These are phyloP conservation scores for Nyctalus aviator DNA, from an alignment of 2,797 vertebrate genomes.

Conservation along the genomic window DNA sequence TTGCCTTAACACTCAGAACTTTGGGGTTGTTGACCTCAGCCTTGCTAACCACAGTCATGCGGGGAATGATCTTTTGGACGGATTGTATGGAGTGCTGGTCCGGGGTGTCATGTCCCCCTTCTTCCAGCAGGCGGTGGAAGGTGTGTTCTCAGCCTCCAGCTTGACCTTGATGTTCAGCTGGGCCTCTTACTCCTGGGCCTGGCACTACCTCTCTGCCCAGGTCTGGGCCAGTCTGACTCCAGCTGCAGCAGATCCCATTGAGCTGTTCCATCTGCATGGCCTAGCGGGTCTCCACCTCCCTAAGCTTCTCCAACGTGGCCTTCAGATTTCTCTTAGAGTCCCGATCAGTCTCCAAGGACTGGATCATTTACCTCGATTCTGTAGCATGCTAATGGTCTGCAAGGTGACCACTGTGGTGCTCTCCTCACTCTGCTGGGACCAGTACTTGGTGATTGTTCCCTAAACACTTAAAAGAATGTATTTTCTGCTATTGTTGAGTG, in stretches of 20 bases:
- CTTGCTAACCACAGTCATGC: not conserved
- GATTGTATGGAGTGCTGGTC: not conserved
- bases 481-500: not conserved
- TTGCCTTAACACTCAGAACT: not conserved
- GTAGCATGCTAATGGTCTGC: not conserved
- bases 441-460: not conserved
- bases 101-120: not conserved
- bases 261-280: not conserved
- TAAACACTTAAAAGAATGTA: not conserved
- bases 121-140: not conserved
- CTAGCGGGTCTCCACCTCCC: not conserved
- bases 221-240: not conserved
- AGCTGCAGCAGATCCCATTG: not conserved
- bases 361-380: not conserved
- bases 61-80: not conserved
- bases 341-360: not conserved
- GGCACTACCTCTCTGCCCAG: not conserved
- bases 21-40: not conserved
- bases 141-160: not conserved
- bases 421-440: too few species aligned
- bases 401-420: too few species aligned
- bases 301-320: not conserved
- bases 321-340: not conserved
- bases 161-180: not conserved
- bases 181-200: not conserved